phyloP scores from a whole-genome alignment of 2,797 vertebrate genomes.

The Lepidocolaptes lacrymiger region DNA sequence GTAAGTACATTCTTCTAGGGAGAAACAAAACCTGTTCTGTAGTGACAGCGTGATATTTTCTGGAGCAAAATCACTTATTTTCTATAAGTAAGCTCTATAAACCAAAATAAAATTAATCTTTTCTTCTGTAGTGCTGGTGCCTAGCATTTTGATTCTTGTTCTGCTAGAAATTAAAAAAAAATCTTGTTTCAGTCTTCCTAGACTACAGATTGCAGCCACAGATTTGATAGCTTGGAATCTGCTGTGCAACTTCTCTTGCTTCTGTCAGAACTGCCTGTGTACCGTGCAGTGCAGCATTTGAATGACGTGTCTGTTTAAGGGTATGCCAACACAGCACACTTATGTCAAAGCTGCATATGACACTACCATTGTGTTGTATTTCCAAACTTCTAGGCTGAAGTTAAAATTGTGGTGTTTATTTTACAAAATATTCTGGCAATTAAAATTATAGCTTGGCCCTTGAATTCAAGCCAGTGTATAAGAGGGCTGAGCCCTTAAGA shows the following conservation, averaged over 20 bases:
- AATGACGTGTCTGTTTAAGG: not conserved
- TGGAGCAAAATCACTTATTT: not conserved
- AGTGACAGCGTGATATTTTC: not conserved
- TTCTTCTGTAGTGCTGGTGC: not conserved
- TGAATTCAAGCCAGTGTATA: not conserved
- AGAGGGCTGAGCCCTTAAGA: not conserved
- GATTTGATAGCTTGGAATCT: not conserved
- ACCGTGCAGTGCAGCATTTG: not conserved
- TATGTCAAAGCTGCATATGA: not conserved
- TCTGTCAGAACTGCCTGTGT: not conserved
- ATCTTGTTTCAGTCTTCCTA: not conserved
- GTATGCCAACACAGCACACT: not conserved
- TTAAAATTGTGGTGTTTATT: not conserved
- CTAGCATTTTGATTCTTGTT: not conserved
- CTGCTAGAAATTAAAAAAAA: not conserved
- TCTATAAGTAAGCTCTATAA: not conserved
- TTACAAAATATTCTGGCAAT: not conserved
- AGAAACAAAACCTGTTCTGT: not conserved
- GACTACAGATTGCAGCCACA: not conserved
- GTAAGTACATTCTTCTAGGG: not conserved
- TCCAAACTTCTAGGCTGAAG: not conserved
- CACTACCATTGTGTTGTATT: not conserved
- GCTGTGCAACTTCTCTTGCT: not conserved
- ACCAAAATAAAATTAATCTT: not conserved
- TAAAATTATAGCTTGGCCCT: not conserved